Evolutionary conservation across 1,140 invertebrate genomes (phyloP).

Genomic region (Drosophila pectinifera): DNA sequence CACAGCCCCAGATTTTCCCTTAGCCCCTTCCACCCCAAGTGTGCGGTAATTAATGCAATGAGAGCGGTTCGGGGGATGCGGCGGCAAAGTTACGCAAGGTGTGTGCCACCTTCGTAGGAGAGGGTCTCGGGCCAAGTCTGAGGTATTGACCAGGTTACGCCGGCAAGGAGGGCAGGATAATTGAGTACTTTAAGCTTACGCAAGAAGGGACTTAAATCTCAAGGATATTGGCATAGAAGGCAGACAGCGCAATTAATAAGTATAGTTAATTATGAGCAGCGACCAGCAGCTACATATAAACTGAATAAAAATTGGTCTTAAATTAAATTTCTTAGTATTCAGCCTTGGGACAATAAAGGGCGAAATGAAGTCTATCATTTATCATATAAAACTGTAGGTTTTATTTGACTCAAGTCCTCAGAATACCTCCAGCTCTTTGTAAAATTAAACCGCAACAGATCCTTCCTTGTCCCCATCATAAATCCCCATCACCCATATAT

Average conservation of each 20-base stretch:
- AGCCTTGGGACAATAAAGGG: not conserved
- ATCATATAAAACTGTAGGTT: not conserved
- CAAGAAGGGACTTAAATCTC: not conserved
- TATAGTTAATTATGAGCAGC: not conserved
- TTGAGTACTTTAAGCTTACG: constrained; percentile 9
- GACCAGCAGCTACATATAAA: not conserved
- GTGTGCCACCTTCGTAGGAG: constrained; percentile 4
- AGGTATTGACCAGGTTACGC: constrained; percentile 36
- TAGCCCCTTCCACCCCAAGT: constrained; percentile 34
- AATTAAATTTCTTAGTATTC: not conserved
- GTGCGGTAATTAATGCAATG: constrained; percentile 78
- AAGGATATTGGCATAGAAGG: not conserved
- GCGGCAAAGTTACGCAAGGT: constrained; percentile 28
- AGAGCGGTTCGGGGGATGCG: constrained; percentile 9
- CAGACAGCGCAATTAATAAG: not conserved
- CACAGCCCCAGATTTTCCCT: constrained; percentile 69
- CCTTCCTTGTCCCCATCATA: constrained; percentile 1
- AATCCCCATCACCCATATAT: constrained; percentile 18
- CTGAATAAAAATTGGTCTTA: not conserved
- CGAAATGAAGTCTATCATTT: not conserved
- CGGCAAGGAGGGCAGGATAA: not conserved
- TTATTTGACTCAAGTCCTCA: not conserved
- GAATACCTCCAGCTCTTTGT: not conserved
- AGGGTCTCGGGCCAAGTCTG: constrained; percentile 7
- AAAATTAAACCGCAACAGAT: not conserved